Evolutionary conservation across 2,888 invertebrate species (phyloP), one percentile per base, ranked within the genome.

Genomic region (Rhingia campestris): DNA sequence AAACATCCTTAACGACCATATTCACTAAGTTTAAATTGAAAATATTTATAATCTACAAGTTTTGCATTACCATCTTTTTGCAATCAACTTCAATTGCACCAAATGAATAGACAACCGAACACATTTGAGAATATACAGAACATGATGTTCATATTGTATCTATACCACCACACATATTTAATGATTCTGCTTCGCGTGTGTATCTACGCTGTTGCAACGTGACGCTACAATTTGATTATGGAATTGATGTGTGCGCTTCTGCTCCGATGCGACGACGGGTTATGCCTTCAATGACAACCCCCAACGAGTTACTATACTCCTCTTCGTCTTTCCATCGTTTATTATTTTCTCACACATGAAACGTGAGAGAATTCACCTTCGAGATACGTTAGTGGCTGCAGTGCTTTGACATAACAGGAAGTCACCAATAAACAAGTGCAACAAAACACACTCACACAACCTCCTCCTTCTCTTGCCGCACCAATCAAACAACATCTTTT

Each of bases 361-460:
- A 69, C 69, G 69, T 69, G 49, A 72, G 64, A 72, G 43, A 33
- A 61, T 41, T 74, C 67, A 63, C 67, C 80, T 74, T 67, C 45
- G 30, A 22, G 70, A 58, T 53, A 22, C n/a, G 4, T 14, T n/a
- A 47, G 47, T 47, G 49, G 30, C 12, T 30, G 9, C 10, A 30
- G 22, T 22, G 22, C 22, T 12, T 33, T 53, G 32, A 32, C 33
- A 12, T n/a, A 53, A 14, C 33, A 12, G 53, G 53, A 53, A 35
- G 35, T 53, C 12, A 33, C 10, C 35, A 33, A 53, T 53, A 53
- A 53, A 33, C 32, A 53, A 53, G 49, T 49, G 49, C 49, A 33
- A 3, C 30, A 49, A 30, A 4, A 49, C 30, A 53, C 35, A 53
- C 10, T 53, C 12, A 14, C 12, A 22, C 22, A 22, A 22, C 22